phyloP scores from a whole-genome alignment of 64 coral and sea anemone species.

The Orbicella faveolata region DNA sequence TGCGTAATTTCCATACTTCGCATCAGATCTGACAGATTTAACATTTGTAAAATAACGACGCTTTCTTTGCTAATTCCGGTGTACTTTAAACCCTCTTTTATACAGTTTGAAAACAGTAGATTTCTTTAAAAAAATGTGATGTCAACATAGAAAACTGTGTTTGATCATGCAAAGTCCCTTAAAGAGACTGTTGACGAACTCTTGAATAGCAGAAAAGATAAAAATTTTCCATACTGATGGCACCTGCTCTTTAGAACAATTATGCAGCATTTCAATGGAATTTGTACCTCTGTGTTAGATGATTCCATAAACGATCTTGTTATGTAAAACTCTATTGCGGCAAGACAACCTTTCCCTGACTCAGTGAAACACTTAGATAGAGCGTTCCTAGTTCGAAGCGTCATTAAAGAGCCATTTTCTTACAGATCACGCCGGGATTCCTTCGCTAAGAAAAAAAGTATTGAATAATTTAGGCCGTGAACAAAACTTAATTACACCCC shows the following conservation, averaged over 20 bases:
- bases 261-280: not conserved
- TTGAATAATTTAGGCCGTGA: constrained; percentile 6
- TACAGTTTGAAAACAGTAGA: not conserved
- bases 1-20: not conserved
- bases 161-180: not conserved
- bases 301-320: not conserved
- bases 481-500: constrained; percentile 23
- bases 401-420: constrained; percentile 18
- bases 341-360: not conserved
- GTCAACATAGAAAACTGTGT: not conserved
- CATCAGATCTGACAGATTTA: not conserved
- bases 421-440: not conserved
- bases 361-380: not conserved
- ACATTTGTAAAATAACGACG: not conserved
- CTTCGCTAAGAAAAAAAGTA: not conserved
- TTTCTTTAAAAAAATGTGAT: not conserved
- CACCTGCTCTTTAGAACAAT: constrained; percentile 5
- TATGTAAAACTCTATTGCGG: not conserved
- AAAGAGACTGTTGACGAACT: not conserved
- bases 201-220: not conserved
- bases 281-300: not conserved
- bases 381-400: not conserved
- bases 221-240: not conserved
- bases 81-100: not conserved
- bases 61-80: not conserved